Base-by-base conservation (phyloP, 2,888 invertebrate species). In the Plagodis dolabraria region DNA sequence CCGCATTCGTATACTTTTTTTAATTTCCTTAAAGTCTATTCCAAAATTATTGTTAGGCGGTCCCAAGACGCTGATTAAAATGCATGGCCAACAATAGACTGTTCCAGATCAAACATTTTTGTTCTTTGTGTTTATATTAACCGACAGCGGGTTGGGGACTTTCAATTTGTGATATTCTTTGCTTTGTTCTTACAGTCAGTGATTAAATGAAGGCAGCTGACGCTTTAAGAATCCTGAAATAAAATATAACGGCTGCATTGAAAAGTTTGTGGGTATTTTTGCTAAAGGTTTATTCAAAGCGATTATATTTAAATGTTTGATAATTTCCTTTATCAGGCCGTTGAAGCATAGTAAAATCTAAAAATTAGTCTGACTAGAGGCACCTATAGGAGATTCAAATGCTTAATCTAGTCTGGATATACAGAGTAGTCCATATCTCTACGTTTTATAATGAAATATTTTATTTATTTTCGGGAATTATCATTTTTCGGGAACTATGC, bases 51-150 rank as follows among this genome's bases (percentile, higher is more conserved):
- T 61, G 58, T 70, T 64, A 66, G 71, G 66, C 67, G 65, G 75
- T 70, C 72, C 68, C 72, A 67, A 75, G 77, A 75, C 74, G 64
- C 78, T 83, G 83, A 85, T 87, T 86, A 87, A 85, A 84, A 85
- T 83, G 83, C 80, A 82, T 80, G 76, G 77, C 75, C 72, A 75
- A 86, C 84, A 85, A 82, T 79, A 80, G 80, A 79, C 81, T 82
- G 80, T 81, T 76, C 74, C 79, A 76, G 83, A 86, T 86, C 85
- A 86, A 85, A 86, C 79, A 80, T 80, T 82, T 79, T 79, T 75
- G 76, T 80, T 80, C 83, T 82, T 83, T 83, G 80, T 82, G 74
- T 85, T 85, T 82, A 78, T 79, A 76, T 80, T 75, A 80, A 80
- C 77, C 77, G 82, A 80, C 78, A 80, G 80, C 75, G 75, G 74